Evolutionary conservation across 92 coral and sea anemone genomes (phyloP).

Genomic region (Meandrina meandrites): DNA sequence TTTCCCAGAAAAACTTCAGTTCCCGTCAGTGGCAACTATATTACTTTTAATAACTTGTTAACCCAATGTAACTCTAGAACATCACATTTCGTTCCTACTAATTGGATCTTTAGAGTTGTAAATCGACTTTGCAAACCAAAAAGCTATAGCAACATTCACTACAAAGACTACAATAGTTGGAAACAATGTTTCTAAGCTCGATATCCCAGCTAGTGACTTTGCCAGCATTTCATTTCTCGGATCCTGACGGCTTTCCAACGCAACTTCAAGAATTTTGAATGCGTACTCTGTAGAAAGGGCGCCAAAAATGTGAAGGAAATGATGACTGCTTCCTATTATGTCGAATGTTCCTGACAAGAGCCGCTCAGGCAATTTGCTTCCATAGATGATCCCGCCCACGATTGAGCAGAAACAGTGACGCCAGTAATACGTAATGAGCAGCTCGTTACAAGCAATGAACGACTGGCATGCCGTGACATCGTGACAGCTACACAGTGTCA

Average conservation of each 20-base stretch:
- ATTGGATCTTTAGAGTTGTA: slow-evolving; percentile 8
- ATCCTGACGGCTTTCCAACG: slow-evolving; percentile 32
- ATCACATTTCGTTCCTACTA: background rate
- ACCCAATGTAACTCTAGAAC: background rate
- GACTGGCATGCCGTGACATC: slow-evolving; percentile 39
- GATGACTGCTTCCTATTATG: slow-evolving; percentile 64
- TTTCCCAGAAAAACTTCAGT: background rate
- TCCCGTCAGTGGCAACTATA: background rate
- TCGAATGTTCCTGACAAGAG: slow-evolving; percentile 64
- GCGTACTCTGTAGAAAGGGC: slow-evolving; percentile 62
- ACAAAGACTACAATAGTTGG: slow-evolving; percentile 36
- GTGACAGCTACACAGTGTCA: slow-evolving; percentile 52
- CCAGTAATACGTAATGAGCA: slow-evolving; percentile 40
- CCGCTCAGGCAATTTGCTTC: slow-evolving; percentile 53
- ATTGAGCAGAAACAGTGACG: slow-evolving; percentile 53
- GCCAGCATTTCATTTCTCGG: slow-evolving; percentile 21
- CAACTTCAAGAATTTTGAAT: slow-evolving; percentile 33
- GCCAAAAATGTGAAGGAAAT: slow-evolving; percentile 59
- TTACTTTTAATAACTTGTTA: background rate
- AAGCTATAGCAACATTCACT: slow-evolving; percentile 27
- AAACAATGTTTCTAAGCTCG: slow-evolving; percentile 14
- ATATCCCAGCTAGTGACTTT: slow-evolving; percentile 13
- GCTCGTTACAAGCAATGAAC: slow-evolving; percentile 45
- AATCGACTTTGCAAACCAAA: slow-evolving; percentile 29
- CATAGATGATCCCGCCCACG: slow-evolving; percentile 52